Conservation (phyloP, 2,113 vertebrate species). For the Lonchura striata region DNA sequence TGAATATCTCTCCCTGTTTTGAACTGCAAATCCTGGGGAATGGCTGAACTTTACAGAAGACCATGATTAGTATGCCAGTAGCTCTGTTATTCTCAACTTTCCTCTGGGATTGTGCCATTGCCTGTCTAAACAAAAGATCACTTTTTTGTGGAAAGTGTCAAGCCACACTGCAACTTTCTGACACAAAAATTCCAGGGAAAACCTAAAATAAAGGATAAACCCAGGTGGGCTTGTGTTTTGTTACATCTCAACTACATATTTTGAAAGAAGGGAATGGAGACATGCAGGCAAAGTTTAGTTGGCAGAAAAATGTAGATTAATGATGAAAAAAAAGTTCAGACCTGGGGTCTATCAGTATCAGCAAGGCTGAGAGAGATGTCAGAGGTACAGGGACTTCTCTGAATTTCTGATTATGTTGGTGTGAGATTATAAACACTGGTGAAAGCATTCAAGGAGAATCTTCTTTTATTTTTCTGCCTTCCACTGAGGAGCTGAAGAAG, state of each 20-base stretch:
- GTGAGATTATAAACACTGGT: background rate
- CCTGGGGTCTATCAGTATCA: background rate
- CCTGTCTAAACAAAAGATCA: conserved; percentile 38
- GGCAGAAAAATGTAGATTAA: background rate
- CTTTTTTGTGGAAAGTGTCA: conserved; percentile 21
- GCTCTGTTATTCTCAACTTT: conserved; percentile 13
- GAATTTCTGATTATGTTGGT: background rate
- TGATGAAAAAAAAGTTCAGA: background rate
- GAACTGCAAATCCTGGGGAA: conserved; percentile 57
- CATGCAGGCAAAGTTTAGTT: background rate
- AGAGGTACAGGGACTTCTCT: background rate
- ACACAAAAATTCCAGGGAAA: background rate
- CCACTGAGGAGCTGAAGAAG: background rate
- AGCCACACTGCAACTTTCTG: background rate
- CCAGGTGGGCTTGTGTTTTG: background rate
- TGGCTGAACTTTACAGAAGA: conserved; percentile 52
- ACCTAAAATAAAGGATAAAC: background rate
- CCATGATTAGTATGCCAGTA: background rate
- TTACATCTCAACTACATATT: background rate
- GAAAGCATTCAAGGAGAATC: background rate
- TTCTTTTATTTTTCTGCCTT: background rate
- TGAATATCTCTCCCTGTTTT: conserved; percentile 31
- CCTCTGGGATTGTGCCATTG: conserved; percentile 2
- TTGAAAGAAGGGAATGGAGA: background rate
- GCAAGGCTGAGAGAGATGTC: background rate